Percentiles rank a stretch among this genome's conserved stretches.
These are phyloP conservation scores for Streptopelia turtur DNA, from an alignment of 2,797 vertebrate genomes.

Conservation along the genomic window DNA sequence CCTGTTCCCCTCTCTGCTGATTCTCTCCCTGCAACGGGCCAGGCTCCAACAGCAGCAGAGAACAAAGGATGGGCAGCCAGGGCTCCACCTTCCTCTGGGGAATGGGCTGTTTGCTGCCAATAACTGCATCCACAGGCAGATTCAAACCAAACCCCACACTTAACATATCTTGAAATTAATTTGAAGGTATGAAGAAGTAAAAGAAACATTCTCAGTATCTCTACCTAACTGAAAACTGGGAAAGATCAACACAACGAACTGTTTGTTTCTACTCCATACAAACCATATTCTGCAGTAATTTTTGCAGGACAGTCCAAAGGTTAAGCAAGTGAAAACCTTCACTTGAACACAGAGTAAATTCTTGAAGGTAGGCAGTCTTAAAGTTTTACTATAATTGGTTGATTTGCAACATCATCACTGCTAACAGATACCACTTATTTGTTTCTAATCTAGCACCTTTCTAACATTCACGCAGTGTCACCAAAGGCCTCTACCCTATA, in stretches of 20 bases:
- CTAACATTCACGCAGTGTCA: not conserved
- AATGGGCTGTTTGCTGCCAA: not conserved
- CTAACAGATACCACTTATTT: not conserved
- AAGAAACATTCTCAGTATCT: not conserved
- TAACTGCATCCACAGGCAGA: not conserved
- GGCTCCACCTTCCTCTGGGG: not conserved
- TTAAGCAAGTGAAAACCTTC: not conserved
- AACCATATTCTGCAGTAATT: not conserved
- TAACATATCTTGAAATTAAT: not conserved
- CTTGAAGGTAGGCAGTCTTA: not conserved
- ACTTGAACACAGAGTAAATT: not conserved
- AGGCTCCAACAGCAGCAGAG: not conserved
- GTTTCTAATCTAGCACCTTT: not conserved
- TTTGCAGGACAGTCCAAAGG: not conserved
- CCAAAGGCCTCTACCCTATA: not conserved
- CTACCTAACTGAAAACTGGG: not conserved
- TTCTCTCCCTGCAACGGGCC: rapidly evolving
- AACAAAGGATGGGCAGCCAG: not conserved
- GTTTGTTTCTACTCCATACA: not conserved
- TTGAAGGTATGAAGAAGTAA: not conserved
- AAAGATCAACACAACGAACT: not conserved
- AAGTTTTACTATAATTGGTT: not conserved
- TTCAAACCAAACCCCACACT: not conserved
- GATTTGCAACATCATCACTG: not conserved
- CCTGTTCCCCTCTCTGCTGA: not conserved